Base-by-base conservation (phyloP, 1,140 invertebrate genomes). In the Drosophila tsacasi region DNA sequence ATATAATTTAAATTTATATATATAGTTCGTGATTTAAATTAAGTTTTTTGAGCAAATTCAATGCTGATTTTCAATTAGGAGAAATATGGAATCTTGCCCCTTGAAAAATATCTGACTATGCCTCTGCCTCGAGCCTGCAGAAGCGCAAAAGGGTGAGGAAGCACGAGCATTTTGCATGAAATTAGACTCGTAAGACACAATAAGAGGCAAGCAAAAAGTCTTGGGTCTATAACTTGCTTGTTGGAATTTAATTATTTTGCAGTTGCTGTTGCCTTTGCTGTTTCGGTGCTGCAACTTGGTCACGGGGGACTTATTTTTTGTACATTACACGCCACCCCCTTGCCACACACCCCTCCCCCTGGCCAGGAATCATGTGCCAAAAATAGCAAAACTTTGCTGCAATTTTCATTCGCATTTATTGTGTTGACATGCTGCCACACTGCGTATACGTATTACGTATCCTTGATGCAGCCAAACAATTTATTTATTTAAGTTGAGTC, bases 161-260 rank as follows among this genome's bases (percentile, higher is more conserved):
- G 63, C 47, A 35, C 21, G 44, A 58, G 57, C 63, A 76, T 81
- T 83, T 89, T 79, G 79, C 79, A 85, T 82, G 79, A 82, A 90
- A 90, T 90, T 89, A 79, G 85, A 74, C 46, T 59, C 55, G 44
- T 58, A 84, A 89, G 84, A 80, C 67, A 76, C 77, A 73, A 74
- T 55, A 15, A 73, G 21, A 32, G 40, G 60, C 65, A 65, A 37
- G 64, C 83, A 76, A 87, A 74, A 79, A 83, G 80, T 69, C 78
- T 84, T 73, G 35, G 60, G 62, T 71, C 75, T 69, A 81, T 86
- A 81, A 85, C 68, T 76, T 85, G 76, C 79, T 63, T 58, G 65
- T 63, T 69, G 84, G 81, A 89, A 89, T 89, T 89, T 89, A 89
- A 89, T 89, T 89, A 89, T 89, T 89, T 89, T 89, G 61, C 83